A percentile compares a stretch with the other conserved stretches of the same genome.
These are phyloP conservation scores for Coccyzus lansbergi DNA, from an alignment of 2,797 vertebrate genomes.

Conservation along the genomic window DNA sequence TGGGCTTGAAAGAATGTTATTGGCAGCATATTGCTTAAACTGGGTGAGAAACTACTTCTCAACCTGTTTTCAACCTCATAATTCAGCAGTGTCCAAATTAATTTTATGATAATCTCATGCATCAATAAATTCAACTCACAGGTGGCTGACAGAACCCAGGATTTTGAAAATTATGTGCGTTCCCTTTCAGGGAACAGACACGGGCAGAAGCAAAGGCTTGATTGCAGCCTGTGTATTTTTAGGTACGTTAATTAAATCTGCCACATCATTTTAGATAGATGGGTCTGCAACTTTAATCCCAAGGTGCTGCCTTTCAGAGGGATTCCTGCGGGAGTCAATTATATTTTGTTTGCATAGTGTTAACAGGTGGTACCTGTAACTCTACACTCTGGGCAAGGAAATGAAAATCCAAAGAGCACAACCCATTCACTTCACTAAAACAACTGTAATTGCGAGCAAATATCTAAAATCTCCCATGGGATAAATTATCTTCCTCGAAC, in stretches of 20 bases:
- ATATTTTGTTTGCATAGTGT: slow-evolving; percentile 71
- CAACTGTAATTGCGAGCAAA: slow-evolving; percentile 25
- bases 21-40: slow-evolving; percentile 44
- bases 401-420: slow-evolving; percentile 45
- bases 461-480: not conserved
- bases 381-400: slow-evolving; percentile 59
- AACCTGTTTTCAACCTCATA: slow-evolving; percentile 67
- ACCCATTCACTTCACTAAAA: slow-evolving; percentile 26
- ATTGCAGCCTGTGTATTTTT: slow-evolving; percentile 68
- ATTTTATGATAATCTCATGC: slow-evolving; percentile 74
- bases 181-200: slow-evolving; percentile 72
- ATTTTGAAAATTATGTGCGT: slow-evolving; percentile 69
- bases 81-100: slow-evolving; percentile 72
- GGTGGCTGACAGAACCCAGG: slow-evolving; percentile 66
- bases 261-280: slow-evolving; percentile 67
- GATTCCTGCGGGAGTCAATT: slow-evolving; percentile 72
- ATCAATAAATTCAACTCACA: slow-evolving; percentile 67
- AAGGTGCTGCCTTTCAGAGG: slow-evolving; percentile 70
- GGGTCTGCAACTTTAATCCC: slow-evolving; percentile 68
- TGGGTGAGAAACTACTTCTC: slow-evolving; percentile 51
- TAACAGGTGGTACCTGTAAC: slow-evolving; percentile 72
- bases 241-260: slow-evolving; percentile 73
- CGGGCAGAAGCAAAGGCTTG: slow-evolving; percentile 60
- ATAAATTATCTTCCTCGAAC: not conserved
- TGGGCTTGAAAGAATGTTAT: slow-evolving; percentile 33